These are phyloP conservation scores for Heliothis subflexa DNA, from an alignment of 1,140 invertebrate genomes.

Conservation along the genomic window DNA sequence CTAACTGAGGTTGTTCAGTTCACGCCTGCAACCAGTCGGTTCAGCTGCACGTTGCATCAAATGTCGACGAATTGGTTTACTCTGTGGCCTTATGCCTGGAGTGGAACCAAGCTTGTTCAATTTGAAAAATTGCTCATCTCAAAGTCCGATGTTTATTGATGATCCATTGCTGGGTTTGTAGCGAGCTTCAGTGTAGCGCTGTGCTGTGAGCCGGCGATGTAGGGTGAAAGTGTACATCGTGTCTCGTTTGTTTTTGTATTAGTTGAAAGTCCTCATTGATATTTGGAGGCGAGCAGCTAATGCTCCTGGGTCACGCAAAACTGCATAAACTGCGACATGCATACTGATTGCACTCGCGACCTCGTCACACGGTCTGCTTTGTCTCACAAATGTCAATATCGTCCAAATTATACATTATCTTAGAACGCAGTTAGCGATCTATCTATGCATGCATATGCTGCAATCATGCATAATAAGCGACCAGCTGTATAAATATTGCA, in stretches of 20 bases:
- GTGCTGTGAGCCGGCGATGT: not conserved
- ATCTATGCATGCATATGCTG: no score
- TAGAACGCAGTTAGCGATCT: no score
- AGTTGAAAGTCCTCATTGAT: not conserved
- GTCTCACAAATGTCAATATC: no score
- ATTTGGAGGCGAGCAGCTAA: conserved; percentile 23
- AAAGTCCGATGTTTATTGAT: not conserved
- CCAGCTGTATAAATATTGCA: no score
- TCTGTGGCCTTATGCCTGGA: not conserved
- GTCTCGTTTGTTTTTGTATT: not conserved
- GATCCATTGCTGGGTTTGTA: not conserved
- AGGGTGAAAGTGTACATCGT: not conserved
- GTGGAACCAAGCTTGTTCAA: not conserved
- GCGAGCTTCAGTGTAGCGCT: not conserved
- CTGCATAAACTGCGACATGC: not conserved
- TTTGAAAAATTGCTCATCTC: not conserved
- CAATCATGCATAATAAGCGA: no score
- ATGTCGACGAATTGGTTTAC: not conserved
- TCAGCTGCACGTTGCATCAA: not conserved
- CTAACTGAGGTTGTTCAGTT: conserved; percentile 2
- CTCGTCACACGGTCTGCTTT: no score
- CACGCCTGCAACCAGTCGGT: not conserved
- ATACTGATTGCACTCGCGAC: not conserved
- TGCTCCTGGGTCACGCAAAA: conserved; percentile 8
- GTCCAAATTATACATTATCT: no score